phyloP scores from a whole-genome alignment of 2,888 invertebrate species.

The Lasioglossum pauxillum region DNA sequence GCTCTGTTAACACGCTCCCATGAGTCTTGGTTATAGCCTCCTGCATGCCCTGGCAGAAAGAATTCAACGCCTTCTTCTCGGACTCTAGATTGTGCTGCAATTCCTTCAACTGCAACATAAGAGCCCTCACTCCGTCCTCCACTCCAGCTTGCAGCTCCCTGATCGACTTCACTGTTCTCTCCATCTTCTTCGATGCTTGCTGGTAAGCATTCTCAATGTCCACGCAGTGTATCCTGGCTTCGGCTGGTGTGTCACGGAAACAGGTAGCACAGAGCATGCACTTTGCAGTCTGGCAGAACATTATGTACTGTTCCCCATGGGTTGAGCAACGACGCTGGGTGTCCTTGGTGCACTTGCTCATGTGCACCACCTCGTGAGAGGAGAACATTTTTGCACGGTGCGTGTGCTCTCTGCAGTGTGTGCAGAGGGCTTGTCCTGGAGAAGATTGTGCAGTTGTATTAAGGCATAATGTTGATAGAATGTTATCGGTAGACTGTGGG shows the following conservation, averaged over 20 bases:
- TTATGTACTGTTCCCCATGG: slow-evolving; percentile 91
- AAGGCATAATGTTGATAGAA: background rate
- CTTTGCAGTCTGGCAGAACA: slow-evolving; percentile 90
- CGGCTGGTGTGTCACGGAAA: slow-evolving; percentile 89
- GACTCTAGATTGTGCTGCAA: slow-evolving; percentile 88
- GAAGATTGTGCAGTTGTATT: background rate
- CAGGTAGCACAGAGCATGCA: slow-evolving; percentile 91
- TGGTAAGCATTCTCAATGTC: slow-evolving; percentile 91
- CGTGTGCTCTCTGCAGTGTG: slow-evolving; percentile 89
- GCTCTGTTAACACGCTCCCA: slow-evolving; percentile 88
- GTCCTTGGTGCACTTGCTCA: slow-evolving; percentile 89
- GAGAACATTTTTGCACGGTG: slow-evolving; percentile 92
- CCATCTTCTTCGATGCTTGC: slow-evolving; percentile 89
- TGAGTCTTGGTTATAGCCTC: slow-evolving; percentile 89
- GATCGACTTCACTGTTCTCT: slow-evolving; percentile 86
- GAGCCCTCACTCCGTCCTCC: slow-evolving; percentile 88
- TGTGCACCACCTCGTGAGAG: slow-evolving; percentile 89
- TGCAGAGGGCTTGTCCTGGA: slow-evolving; percentile 90
- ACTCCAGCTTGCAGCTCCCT: slow-evolving; percentile 88
- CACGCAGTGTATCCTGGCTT: slow-evolving; percentile 89
- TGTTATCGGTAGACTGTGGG: background rate
- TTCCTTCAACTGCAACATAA: slow-evolving; percentile 89
- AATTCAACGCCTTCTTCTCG: slow-evolving; percentile 88
- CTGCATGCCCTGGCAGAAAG: slow-evolving; percentile 88
- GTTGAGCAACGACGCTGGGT: slow-evolving; percentile 89